These are phyloP conservation scores for Paramuricea clavata DNA, from an alignment of 92 coral and sea anemone species.

Conservation along the genomic window DNA sequence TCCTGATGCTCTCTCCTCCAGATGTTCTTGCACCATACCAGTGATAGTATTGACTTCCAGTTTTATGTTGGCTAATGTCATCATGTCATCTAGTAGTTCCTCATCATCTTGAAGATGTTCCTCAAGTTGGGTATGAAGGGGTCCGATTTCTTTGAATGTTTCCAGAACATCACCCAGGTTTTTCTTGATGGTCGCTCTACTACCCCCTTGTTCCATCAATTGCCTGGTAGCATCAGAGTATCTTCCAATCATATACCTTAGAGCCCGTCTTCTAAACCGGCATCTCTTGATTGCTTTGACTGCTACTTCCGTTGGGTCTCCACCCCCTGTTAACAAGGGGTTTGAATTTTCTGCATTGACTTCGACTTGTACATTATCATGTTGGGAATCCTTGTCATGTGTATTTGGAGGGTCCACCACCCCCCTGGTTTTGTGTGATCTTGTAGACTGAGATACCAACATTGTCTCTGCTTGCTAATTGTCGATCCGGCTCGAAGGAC, in stretches of 20 bases:
- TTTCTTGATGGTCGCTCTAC: constrained; percentile 6
- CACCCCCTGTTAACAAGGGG: neutral
- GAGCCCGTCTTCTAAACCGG: neutral
- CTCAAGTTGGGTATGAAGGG: constrained; percentile 25
- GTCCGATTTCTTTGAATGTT: neutral
- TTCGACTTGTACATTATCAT: neutral
- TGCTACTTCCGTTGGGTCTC: neutral
- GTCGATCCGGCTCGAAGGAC: neutral
- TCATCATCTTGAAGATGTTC: neutral
- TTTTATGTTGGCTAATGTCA: neutral
- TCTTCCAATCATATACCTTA: neutral
- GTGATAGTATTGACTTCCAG: constrained; percentile 1
- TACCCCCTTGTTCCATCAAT: neutral
- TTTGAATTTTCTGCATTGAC: neutral
- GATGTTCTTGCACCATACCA: constrained; percentile 19
- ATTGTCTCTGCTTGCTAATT: neutral
- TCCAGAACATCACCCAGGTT: constrained; percentile 1
- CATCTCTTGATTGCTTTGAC: neutral
- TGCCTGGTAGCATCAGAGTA: neutral
- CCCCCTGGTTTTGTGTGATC: neutral
- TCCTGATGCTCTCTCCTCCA: neutral
- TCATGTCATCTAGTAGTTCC: neutral
- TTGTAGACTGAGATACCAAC: neutral
- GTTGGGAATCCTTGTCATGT: neutral
- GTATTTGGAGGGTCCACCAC: neutral